Conservation (phyloP, 2,113 vertebrate genomes). For the Promerops cafer region DNA sequence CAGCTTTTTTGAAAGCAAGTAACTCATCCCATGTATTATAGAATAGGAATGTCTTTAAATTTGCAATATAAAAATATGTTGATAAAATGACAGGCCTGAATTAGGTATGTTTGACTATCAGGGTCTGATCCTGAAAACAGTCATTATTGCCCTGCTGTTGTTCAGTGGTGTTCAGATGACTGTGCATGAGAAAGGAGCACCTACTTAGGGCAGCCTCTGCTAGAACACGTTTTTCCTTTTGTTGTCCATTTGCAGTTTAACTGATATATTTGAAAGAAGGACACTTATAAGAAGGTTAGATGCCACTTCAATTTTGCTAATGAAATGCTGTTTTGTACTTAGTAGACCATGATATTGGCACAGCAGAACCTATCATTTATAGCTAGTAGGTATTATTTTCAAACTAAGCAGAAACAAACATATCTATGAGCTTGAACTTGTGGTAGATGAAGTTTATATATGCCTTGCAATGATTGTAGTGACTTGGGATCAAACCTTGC, state of each 20-base stretch:
- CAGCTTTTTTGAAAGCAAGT: background rate
- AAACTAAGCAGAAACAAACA: background rate
- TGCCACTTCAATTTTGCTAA: background rate
- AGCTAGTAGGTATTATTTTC: background rate
- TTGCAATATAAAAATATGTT: background rate
- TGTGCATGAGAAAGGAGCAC: background rate
- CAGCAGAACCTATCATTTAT: background rate
- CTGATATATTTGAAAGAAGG: background rate
- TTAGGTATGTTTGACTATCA: background rate
- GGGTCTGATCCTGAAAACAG: background rate
- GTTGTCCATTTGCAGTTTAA: background rate
- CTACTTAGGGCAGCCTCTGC: background rate
- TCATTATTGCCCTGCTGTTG: background rate
- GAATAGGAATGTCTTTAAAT: background rate
- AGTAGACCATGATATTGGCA: background rate
- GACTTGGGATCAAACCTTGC: background rate
- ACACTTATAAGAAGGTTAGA: background rate
- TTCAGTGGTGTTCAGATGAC: background rate
- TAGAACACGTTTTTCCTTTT: fast-evolving
- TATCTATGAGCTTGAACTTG: background rate
- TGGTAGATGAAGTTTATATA: background rate
- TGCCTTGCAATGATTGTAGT: background rate
- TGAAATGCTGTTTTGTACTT: background rate
- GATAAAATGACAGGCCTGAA: background rate
- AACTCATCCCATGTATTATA: background rate